Evolutionary conservation across 2,797 vertebrate species (phyloP).

Genomic region (Lacerta viridis): DNA sequence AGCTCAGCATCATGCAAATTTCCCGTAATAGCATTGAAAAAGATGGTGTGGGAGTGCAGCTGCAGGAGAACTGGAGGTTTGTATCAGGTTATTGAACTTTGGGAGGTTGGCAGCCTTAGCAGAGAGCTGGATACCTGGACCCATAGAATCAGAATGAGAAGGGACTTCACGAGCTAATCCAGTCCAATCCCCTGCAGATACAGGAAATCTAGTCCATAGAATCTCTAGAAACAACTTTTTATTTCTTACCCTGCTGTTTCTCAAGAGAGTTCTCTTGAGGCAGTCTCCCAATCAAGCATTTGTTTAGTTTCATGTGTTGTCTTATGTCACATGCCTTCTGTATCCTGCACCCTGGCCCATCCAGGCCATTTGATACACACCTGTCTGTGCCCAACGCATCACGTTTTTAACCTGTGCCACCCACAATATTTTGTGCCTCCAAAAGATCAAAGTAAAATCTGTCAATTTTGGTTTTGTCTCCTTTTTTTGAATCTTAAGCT

Average conservation of each 20-base stretch:
- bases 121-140: background rate
- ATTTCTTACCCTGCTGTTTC: background rate
- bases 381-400: background rate
- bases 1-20: conserved; percentile 46
- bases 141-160: background rate
- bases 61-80: background rate
- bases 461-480: background rate
- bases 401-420: background rate
- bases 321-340: background rate
- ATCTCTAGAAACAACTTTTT: background rate
- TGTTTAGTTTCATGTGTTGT: background rate
- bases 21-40: conserved; percentile 19
- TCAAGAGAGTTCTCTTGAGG: background rate
- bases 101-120: background rate
- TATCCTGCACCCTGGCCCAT: background rate
- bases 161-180: background rate
- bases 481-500: no score
- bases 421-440: background rate
- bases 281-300: background rate
- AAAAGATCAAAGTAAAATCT: no score
- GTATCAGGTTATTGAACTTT: background rate
- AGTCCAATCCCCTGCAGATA: background rate
- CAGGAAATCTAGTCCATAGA: background rate
- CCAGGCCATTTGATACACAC: background rate
- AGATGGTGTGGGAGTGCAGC: conserved; percentile 22